Conservation (phyloP, 2,113 vertebrate species). For the Pseudois nayaur region DNA sequence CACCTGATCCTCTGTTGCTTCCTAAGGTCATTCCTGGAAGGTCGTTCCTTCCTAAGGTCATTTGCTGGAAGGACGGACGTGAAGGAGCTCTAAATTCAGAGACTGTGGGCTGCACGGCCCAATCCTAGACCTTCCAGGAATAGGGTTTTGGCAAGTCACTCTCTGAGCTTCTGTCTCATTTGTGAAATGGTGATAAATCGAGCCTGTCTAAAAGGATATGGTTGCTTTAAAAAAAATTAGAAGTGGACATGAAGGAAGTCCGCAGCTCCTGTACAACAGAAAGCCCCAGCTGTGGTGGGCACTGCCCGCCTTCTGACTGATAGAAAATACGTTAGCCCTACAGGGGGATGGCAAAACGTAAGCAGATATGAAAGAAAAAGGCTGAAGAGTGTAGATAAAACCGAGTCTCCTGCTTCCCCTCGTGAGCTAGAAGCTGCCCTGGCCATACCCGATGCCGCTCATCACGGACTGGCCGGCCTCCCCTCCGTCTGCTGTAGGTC, state of each 20-base stretch:
- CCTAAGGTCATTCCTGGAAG: no score
- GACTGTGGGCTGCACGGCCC: accelerated
- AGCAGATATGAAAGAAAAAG: not conserved
- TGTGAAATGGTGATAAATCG: not conserved
- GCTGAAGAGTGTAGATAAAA: not conserved
- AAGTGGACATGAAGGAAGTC: not conserved
- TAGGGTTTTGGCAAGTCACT: not conserved
- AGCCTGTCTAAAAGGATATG: no score
- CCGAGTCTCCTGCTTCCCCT: no score
- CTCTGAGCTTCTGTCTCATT: not conserved
- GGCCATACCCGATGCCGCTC: accelerated
- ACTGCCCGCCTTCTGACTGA: not conserved
- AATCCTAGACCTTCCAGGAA: not conserved
- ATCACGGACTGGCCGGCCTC: accelerated
- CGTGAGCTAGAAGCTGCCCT: not conserved
- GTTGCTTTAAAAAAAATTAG: no score
- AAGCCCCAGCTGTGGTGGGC: accelerated
- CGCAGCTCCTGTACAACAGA: not conserved
- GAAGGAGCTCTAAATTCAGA: not conserved
- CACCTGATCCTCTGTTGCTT: accelerated
- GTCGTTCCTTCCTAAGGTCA: not conserved
- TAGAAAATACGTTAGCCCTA: not conserved
- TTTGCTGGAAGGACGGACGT: accelerated
- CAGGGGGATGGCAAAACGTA: not conserved
- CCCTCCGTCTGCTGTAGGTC: not conserved